A percentile compares a stretch with the other conserved stretches of the same genome.
Conservation (phyloP, 1,140 invertebrate species). For the Chlorops oryzae region DNA sequence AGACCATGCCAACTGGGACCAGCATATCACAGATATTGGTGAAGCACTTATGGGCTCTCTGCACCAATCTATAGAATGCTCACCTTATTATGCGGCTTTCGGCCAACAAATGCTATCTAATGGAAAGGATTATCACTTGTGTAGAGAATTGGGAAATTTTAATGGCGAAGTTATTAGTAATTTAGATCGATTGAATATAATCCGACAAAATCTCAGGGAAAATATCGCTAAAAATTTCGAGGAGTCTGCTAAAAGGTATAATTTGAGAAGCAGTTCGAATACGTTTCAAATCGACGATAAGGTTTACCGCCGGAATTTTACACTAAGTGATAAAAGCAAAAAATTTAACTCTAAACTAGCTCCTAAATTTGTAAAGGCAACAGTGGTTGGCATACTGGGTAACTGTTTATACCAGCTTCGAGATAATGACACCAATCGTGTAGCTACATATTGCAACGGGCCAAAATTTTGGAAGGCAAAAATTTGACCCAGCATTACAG, state of each 20-base stretch:
- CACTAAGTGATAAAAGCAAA: neutral
- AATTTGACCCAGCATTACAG: too few relatives aligned
- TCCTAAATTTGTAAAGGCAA: constrained; percentile 9
- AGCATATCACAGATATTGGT: constrained; percentile 4
- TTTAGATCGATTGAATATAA: neutral
- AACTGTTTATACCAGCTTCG: too few relatives aligned
- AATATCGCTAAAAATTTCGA: too few relatives aligned
- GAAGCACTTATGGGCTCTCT: neutral
- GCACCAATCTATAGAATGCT: neutral
- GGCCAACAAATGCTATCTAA: neutral
- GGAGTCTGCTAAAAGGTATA: neutral
- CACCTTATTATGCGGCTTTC: neutral
- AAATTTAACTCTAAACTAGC: constrained; percentile 5
- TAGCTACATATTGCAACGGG: too few relatives aligned
- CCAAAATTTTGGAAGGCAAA: too few relatives aligned
- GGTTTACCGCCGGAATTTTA: constrained; percentile 2
- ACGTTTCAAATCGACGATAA: constrained; percentile 3
- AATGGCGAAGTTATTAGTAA: neutral
- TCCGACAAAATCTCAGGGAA: neutral
- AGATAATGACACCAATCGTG: too few relatives aligned
- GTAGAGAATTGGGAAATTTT: neutral
- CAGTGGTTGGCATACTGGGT: too few relatives aligned
- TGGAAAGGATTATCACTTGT: neutral
- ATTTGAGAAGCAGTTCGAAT: neutral
- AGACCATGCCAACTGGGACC: constrained; percentile 9